Evolutionary conservation across 2,797 vertebrate species (phyloP).

Genomic region (Enteromius treurensis): DNA sequence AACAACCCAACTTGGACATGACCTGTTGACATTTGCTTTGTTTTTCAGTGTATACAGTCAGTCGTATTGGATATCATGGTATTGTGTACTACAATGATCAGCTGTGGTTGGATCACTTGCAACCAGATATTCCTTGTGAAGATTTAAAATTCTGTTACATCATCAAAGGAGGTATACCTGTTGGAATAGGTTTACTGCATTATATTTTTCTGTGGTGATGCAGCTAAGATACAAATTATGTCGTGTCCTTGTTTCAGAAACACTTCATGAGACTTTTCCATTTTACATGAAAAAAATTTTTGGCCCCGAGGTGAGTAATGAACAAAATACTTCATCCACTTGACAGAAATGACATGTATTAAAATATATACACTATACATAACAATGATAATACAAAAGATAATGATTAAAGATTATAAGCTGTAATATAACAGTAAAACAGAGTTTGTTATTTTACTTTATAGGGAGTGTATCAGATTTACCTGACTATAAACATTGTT

Average conservation of each 20-base stretch:
- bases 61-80: not conserved
- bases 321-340: not conserved
- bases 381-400: not conserved
- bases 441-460: not conserved
- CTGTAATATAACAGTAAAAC: not conserved
- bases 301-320: constrained; percentile 35
- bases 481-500: not conserved
- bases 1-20: not conserved
- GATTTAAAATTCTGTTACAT: constrained; percentile 36
- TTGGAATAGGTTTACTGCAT: not conserved
- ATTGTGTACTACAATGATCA: constrained; percentile 13
- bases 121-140: constrained; percentile 13
- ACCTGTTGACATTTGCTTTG: not conserved
- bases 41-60: constrained; percentile 21
- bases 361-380: not conserved
- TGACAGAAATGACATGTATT: not conserved
- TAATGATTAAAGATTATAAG: not conserved
- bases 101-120: not conserved
- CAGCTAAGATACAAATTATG: not conserved
- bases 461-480: constrained; percentile 34
- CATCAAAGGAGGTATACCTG: constrained; percentile 52
- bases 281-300: not conserved
- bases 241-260: constrained; percentile 41
- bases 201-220: not conserved
- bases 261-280: not conserved